A percentile compares a stretch with the other conserved stretches of the same genome.
Evolutionary conservation across 1,140 invertebrate species (phyloP).

Genomic region (Camponotus floridanus): DNA sequence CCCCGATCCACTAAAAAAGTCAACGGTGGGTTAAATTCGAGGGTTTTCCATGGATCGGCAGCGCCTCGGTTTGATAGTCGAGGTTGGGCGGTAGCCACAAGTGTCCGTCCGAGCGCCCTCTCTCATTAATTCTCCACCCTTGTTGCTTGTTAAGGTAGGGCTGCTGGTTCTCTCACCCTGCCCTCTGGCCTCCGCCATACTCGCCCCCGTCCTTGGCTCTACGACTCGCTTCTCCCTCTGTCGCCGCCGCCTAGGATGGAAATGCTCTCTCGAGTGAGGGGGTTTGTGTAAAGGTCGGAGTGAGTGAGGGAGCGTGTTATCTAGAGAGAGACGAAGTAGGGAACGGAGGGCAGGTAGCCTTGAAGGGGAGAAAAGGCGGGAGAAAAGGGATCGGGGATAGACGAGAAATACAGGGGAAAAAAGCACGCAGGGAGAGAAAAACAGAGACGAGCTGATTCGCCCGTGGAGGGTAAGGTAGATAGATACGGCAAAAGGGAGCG

Average conservation of each 20-base stretch:
- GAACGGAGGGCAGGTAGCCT: conserved; percentile 59
- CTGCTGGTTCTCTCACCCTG: conserved; percentile 76
- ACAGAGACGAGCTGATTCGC: conserved; percentile 60
- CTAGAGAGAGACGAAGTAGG: conserved; percentile 15
- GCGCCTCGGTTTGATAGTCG: conserved; percentile 78
- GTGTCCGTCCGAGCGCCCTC: conserved; percentile 85
- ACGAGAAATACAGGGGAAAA: conserved; percentile 64
- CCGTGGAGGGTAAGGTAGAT: conserved; percentile 55
- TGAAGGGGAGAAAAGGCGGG: conserved; percentile 68
- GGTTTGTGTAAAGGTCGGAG: conserved; percentile 65
- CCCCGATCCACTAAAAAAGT: conserved; percentile 46
- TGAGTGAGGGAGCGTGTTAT: conserved; percentile 44
- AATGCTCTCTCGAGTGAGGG: conserved; percentile 80
- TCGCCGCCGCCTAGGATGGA: conserved; percentile 74
- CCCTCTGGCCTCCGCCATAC: conserved; percentile 71
- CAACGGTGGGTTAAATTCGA: conserved; percentile 73
- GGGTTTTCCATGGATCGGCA: conserved; percentile 78
- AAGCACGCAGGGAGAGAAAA: conserved; percentile 52
- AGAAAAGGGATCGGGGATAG: conserved; percentile 43
- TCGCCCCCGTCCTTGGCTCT: conserved; percentile 74
- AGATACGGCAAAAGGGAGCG: conserved; percentile 53
- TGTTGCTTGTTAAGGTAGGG: conserved; percentile 85
- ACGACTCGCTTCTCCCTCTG: conserved; percentile 76
- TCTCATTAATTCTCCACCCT: conserved; percentile 87
- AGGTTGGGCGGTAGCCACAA: conserved; percentile 85